phyloP scores from a whole-genome alignment of 2,888 invertebrate genomes.

The Drosophila rubida region DNA sequence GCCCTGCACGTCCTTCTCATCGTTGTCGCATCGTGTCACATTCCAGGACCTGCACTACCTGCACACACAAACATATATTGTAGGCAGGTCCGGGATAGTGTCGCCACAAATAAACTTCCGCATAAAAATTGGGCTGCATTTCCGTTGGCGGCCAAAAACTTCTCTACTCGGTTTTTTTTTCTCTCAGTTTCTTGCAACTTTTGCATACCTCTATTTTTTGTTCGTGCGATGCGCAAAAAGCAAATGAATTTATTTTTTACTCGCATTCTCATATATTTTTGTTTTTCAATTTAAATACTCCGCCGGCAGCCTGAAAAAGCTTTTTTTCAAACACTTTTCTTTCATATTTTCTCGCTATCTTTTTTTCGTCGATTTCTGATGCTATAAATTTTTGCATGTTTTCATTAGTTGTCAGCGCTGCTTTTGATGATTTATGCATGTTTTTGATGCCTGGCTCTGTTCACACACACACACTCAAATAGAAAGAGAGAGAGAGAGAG shows the following conservation, averaged over 20 bases:
- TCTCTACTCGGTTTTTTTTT: slow-evolving; percentile 2
- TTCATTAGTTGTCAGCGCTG: slow-evolving; percentile 77
- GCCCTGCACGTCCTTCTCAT: slow-evolving; percentile 12
- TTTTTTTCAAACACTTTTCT: slow-evolving; percentile 16
- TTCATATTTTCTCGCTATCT: slow-evolving; percentile 4
- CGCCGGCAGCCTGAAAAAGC: slow-evolving; percentile 39
- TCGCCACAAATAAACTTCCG: slow-evolving; percentile 77
- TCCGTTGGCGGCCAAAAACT: slow-evolving; percentile 38
- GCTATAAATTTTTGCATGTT: slow-evolving; percentile 78
- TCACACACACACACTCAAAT: slow-evolving; percentile 5
- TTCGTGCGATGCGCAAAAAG: slow-evolving; percentile 60
- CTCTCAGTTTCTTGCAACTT: background rate
- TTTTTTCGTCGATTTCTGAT: slow-evolving; percentile 44
- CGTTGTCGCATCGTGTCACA: slow-evolving; percentile 68
- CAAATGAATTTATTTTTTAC: slow-evolving; percentile 72
- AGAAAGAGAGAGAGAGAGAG: too few relatives aligned
- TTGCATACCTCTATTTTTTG: slow-evolving; percentile 35
- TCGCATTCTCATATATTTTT: slow-evolving; percentile 27
- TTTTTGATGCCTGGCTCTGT: slow-evolving; percentile 62
- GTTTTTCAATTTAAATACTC: slow-evolving; percentile 71
- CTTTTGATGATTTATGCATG: slow-evolving; percentile 80
- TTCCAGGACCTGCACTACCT: slow-evolving; percentile 53
- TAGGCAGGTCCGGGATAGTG: slow-evolving; percentile 59
- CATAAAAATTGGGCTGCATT: slow-evolving; percentile 75
- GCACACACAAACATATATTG: slow-evolving; percentile 30